Evolutionary conservation across 2,888 invertebrate species (phyloP), one percentile per base, ranked within the genome.

Genomic region (Ochlodes sylvanus): DNA sequence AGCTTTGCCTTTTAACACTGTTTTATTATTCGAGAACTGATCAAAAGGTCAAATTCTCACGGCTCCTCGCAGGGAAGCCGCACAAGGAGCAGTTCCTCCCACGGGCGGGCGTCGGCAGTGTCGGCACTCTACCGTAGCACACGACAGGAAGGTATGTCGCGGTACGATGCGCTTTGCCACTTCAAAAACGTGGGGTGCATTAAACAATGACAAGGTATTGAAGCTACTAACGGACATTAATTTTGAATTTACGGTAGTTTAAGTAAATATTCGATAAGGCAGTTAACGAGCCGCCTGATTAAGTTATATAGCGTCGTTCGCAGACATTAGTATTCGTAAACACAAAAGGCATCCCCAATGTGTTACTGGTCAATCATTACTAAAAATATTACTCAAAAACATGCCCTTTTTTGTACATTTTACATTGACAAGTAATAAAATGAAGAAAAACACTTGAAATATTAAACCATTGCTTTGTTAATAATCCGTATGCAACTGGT

Each of bases 41-140:
- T 52, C 5, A 52, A 54, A 42, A 34, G 41, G 27, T 5, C 14
- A 15, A 70, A 77, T 85, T 86, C 86, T 86, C 86, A 83, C 84
- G 84, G 47, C 47, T 14, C 72, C 75, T 77, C 55, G 70, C 58
- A 70, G 77, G 80, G 89, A 87, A 88, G 85, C 85, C 85, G 68
- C 75, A 82, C 74, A 86, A 86, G 86, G 21, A 15, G 12, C 47
- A 75, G 62, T 72, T 69, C 72, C 73, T 69, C 65, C 62, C 65
- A 58, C 65, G 65, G 17, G 54, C 63, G 38, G 34, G 34, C 9
- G 34, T 34, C 9, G 9, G 38, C 10, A 38, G 38, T 12, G 21
- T 17, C 21, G 70, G 60, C 65, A 63, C 72, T 71, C 73, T 71
- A 56, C 21, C 67, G 69, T 60, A 72, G 73, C 74, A 70, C 75